These are phyloP conservation scores for Dexiosoma caninum DNA, from an alignment of 2,888 invertebrate species.

Conservation along the genomic window DNA sequence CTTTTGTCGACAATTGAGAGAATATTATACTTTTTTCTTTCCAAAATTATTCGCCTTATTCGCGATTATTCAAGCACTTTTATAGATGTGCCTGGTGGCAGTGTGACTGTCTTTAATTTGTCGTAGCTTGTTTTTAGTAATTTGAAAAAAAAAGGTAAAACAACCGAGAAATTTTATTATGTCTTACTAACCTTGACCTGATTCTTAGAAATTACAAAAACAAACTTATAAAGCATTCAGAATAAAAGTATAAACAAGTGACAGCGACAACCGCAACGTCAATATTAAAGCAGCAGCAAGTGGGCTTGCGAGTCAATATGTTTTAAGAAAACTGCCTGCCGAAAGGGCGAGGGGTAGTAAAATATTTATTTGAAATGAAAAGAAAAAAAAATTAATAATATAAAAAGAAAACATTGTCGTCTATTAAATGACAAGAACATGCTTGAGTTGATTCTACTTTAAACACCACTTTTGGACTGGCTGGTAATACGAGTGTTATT, in stretches of 20 bases:
- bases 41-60: no score
- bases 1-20: no score
- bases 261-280: slow-evolving; percentile 2
- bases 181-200: slow-evolving; percentile 60
- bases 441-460: slow-evolving; percentile 21
- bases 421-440: slow-evolving; percentile 36
- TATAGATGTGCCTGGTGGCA: no score
- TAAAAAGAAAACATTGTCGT: slow-evolving; percentile 22
- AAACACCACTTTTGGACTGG: slow-evolving; percentile 26
- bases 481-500: background rate
- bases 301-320: background rate
- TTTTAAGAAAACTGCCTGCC: background rate
- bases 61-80: no score
- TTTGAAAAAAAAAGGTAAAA: slow-evolving; percentile 45
- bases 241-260: background rate
- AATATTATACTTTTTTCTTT: no score
- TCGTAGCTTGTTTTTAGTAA: background rate
- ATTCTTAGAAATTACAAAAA: slow-evolving; percentile 58
- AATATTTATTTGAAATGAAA: background rate
- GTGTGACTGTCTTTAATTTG: background rate
- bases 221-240: slow-evolving; percentile 35
- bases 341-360: background rate
- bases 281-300: background rate
- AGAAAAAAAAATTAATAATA: no score
- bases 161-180: slow-evolving; percentile 56